A percentile compares a stretch with the other conserved stretches of the same genome.
Evolutionary conservation across 2,113 vertebrate species (phyloP).

Genomic region (Peromyscus californicus): DNA sequence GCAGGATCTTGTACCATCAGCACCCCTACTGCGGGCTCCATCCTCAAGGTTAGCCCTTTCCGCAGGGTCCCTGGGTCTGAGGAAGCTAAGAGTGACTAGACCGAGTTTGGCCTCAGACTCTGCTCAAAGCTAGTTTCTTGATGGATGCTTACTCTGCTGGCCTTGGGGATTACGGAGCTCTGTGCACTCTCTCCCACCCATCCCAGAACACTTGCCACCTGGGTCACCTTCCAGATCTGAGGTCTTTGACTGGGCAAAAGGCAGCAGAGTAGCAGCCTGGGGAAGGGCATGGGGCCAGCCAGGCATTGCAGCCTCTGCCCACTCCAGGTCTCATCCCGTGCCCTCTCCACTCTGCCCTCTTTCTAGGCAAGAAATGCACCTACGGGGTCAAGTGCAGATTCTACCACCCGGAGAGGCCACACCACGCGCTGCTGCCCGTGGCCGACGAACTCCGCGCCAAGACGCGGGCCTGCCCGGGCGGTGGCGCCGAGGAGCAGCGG

Average conservation of each 20-base stretch:
- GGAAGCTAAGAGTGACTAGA: not conserved
- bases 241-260: not conserved
- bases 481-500: constrained; percentile 75
- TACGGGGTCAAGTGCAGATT: constrained; percentile 96
- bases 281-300: fast-evolving
- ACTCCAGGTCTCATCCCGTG: not conserved
- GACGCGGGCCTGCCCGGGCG: constrained; percentile 72
- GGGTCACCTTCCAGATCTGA: not conserved
- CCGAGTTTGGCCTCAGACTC: not conserved
- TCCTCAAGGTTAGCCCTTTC: not conserved
- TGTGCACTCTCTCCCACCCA: fast-evolving
- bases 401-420: constrained; percentile 92
- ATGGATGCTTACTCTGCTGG: fast-evolving
- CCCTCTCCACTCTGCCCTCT: not conserved
- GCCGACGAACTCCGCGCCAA: constrained; percentile 94
- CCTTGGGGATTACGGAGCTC: not conserved
- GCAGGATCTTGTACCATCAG: fast-evolving
- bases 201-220: not conserved
- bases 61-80: not conserved
- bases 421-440: constrained; percentile 90
- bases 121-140: not conserved
- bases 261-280: fast-evolving
- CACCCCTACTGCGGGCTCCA: not conserved
- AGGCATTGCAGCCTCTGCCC: fast-evolving
- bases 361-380: constrained; percentile 94